Base-by-base conservation (phyloP, 2,113 vertebrate species). In the Smithornis capensis region DNA sequence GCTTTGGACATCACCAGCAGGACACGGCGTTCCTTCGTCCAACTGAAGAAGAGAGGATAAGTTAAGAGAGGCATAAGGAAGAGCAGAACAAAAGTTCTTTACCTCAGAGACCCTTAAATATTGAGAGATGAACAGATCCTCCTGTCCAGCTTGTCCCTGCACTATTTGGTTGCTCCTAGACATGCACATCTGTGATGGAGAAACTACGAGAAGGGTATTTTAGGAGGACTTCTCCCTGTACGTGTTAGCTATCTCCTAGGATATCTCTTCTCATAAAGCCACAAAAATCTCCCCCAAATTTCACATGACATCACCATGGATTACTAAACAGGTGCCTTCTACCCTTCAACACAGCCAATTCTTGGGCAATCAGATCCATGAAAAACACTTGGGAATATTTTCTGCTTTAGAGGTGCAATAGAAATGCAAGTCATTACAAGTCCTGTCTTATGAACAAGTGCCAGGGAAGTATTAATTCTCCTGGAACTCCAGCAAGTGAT, bases 1-100 rank as follows among this genome's bases (percentile, higher is more conserved):
- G 99, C 98, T 81, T 98, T 97, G 55, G 98, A 99, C 98, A 98
- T 99, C 83, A 99, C 98, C 96, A 99, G 97, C 83, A 99, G 98
- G 16, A 99, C 97, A 3, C 98, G 97, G 40, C 98, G 98, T 24
- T 99, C 99, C 97, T 99, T 99, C 1, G 98, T 99, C 99, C 99
- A 99, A 56, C 99, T 99, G 96, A 59, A 81, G 87, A 81, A 76
- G 49, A 94, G 35, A 94, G 31, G 74, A 89, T 69, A 83, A 93
- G 89, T 68, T 50, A 92, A 77, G 49, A 76, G 12, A 94, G 37
- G 47, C 55, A 62, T 81, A 56, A 87, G 10, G 18, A 83, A 92
- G 16, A 65, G 53, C 44, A 86, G 52, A 60, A 75, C 25, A 80
- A 80, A 15, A 21, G 23, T 92, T 88, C 35, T 83, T 87, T 86